These are phyloP conservation scores for Pluvianellus socialis DNA, from an alignment of 2,113 vertebrate genomes.

Conservation along the genomic window DNA sequence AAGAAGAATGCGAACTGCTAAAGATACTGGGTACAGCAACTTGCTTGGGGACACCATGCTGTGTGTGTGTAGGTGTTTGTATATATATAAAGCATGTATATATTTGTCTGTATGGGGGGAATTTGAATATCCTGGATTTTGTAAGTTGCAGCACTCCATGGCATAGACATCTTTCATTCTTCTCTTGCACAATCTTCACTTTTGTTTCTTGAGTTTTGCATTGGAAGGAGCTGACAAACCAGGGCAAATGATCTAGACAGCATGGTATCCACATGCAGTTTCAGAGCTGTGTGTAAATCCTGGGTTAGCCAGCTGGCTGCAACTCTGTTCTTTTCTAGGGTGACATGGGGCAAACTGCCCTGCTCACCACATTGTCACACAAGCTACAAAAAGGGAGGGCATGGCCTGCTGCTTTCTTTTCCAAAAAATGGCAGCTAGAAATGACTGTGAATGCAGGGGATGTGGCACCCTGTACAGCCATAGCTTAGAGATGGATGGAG, in stretches of 20 bases:
- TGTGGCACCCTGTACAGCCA: neutral
- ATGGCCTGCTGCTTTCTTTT: neutral
- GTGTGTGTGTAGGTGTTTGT: accelerated
- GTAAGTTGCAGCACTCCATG: neutral
- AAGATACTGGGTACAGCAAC: neutral
- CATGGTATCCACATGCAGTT: neutral
- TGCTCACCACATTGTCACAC: neutral
- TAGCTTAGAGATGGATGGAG: neutral
- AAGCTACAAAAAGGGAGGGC: neutral
- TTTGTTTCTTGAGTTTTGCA: neutral
- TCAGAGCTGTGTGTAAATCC: neutral
- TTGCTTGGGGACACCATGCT: neutral
- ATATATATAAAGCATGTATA: neutral
- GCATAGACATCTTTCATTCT: neutral
- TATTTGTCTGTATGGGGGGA: neutral
- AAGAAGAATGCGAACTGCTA: neutral
- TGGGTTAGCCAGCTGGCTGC: neutral
- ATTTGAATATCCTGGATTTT: neutral
- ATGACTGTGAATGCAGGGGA: neutral
- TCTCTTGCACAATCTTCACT: neutral
- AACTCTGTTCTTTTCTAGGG: neutral
- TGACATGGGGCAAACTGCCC: neutral
- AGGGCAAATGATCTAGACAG: neutral
- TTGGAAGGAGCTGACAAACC: neutral
- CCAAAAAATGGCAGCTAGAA: neutral